Evolutionary conservation across 2,797 vertebrate species (phyloP).

Genomic region (Muscicapa striata): DNA sequence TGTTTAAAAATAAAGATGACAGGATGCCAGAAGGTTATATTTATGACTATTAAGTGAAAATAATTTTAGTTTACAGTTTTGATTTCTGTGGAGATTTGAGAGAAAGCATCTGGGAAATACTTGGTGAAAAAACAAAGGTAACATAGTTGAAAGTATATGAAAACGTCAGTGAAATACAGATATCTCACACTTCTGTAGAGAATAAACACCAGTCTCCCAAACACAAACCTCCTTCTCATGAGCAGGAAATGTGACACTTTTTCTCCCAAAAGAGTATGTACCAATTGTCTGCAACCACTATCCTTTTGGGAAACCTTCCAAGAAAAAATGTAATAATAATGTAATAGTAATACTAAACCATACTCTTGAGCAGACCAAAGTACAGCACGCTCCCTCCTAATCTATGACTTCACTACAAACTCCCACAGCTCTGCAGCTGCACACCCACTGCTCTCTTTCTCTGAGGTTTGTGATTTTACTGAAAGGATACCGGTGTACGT

Average conservation of each 20-base stretch:
- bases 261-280: background rate
- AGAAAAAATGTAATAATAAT: background rate
- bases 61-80: background rate
- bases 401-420: background rate
- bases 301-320: background rate
- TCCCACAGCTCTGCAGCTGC: background rate
- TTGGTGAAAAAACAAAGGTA: background rate
- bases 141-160: background rate
- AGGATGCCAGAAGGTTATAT: background rate
- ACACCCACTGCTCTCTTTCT: background rate
- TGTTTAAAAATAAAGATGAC: background rate
- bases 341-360: background rate
- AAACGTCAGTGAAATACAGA: background rate
- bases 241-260: background rate
- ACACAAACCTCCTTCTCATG: background rate
- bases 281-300: background rate
- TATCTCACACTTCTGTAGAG: background rate
- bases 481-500: background rate
- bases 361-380: background rate
- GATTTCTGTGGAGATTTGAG: background rate
- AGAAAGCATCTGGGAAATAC: background rate
- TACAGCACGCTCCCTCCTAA: background rate
- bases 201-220: background rate
- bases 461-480: background rate
- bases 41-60: background rate